phyloP scores from a whole-genome alignment of 2,797 vertebrate species.

The Oryzias dopingdopingensis region DNA sequence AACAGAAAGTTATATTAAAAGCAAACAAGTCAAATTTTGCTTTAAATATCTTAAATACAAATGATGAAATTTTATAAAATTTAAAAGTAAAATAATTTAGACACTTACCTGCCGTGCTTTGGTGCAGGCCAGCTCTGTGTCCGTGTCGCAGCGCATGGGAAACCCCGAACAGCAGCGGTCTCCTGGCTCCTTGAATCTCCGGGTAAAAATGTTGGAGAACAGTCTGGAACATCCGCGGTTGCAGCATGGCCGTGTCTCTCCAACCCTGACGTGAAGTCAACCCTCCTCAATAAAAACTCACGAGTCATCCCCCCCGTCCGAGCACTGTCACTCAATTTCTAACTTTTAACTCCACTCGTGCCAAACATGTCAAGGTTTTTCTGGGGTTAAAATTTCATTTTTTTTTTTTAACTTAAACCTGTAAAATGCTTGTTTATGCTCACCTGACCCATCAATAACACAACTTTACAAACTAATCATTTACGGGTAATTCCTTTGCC shows the following conservation, averaged over 20 bases:
- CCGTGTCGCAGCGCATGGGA: constrained; percentile 6
- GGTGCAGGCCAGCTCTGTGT: constrained; percentile 11
- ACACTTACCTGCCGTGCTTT: constrained; percentile 52
- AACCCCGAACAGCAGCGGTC: neutral
- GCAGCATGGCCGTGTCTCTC: constrained; percentile 42
- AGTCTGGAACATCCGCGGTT: constrained; percentile 26
- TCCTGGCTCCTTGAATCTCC: neutral
- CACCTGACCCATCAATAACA: too few species aligned
- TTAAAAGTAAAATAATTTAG: neutral
- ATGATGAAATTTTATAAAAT: neutral
- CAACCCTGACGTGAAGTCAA: constrained; percentile 24
- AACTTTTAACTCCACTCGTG: constrained; percentile 46
- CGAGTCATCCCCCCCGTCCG: constrained; percentile 33
- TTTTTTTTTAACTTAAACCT: neutral
- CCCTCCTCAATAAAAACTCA: constrained; percentile 45
- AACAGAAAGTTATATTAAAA: too few species aligned
- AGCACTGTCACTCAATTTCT: constrained; percentile 10
- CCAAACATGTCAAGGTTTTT: constrained; percentile 9
- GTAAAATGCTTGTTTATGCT: neutral
- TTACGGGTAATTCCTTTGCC: too few species aligned
- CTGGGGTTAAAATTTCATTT: neutral
- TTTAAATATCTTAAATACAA: too few species aligned
- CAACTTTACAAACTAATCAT: too few species aligned
- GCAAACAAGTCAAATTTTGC: too few species aligned
- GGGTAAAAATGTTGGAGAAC: constrained; percentile 21